Conservation (phyloP, 2,113 vertebrate species). For the Rhinoderma darwinii region DNA sequence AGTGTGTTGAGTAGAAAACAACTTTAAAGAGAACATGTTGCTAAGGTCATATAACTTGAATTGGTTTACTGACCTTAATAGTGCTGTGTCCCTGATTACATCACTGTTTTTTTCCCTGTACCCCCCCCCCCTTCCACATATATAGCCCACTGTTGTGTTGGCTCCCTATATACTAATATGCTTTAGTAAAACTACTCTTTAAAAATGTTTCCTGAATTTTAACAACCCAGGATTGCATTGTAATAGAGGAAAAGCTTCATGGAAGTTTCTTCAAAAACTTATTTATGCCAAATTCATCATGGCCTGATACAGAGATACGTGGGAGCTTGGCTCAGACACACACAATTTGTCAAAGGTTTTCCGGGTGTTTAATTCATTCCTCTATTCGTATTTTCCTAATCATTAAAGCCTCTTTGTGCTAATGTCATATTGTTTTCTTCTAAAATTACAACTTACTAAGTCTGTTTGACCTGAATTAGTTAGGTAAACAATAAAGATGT, state of each 20-base stretch:
- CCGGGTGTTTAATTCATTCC: constrained; percentile 61
- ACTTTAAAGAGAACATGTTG: no score
- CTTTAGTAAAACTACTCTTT: neutral
- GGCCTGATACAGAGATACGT: constrained; percentile 63
- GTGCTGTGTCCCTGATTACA: no score
- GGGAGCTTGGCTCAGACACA: constrained; percentile 49
- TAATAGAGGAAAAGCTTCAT: constrained; percentile 65
- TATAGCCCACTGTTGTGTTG: no score
- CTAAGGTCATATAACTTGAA: no score
- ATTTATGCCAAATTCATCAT: constrained; percentile 64
- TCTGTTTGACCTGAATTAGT: constrained; percentile 53
- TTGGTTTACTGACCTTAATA: no score
- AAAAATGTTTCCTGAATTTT: constrained; percentile 62
- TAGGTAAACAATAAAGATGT: constrained; percentile 29
- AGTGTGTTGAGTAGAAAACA: no score
- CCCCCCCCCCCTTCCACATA: no score
- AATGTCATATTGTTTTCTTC: constrained; percentile 52
- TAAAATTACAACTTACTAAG: constrained; percentile 54
- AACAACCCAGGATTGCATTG: constrained; percentile 75
- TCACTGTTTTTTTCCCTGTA: no score
- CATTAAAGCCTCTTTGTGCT: constrained; percentile 53
- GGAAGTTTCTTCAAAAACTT: constrained; percentile 72
- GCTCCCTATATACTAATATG: neutral
- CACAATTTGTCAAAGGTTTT: constrained; percentile 55
- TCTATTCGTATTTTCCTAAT: constrained; percentile 58